Evolutionary conservation across 2,113 vertebrate species (phyloP).

Genomic region (Origma solitaria): DNA sequence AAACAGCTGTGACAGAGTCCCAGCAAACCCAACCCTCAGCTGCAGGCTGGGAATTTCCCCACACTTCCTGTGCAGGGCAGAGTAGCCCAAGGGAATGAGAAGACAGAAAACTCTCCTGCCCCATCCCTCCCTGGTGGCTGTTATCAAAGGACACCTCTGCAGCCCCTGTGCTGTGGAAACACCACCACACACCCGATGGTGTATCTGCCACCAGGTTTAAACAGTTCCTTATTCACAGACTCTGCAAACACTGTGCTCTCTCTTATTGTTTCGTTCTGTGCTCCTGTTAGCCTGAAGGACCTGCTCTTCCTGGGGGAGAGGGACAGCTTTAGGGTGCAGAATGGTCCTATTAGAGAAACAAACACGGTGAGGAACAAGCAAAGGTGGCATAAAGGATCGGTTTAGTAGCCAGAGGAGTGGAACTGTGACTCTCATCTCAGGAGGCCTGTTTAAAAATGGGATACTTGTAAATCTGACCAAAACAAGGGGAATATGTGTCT

Average conservation of each 20-base stretch:
- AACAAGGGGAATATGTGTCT: background rate
- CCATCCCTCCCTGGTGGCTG: background rate
- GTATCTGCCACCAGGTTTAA: background rate
- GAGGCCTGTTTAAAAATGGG: background rate
- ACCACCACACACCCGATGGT: background rate
- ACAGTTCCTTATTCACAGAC: background rate
- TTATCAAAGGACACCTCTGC: background rate
- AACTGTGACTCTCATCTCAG: background rate
- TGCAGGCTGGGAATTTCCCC: background rate
- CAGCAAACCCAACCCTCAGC: fast-evolving
- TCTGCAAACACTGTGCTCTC: background rate
- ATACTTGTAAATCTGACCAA: background rate
- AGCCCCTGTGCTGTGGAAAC: background rate
- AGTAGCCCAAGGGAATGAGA: background rate
- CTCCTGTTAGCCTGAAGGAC: background rate
- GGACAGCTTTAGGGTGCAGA: background rate
- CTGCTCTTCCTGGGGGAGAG: background rate
- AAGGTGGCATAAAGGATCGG: background rate
- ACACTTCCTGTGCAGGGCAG: fast-evolving
- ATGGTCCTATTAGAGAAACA: background rate
- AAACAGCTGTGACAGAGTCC: background rate
- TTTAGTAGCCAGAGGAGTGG: background rate
- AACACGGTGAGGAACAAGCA: background rate
- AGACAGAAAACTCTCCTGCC: background rate
- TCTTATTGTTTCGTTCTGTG: background rate